A percentile compares a stretch with the other conserved stretches of the same genome.
These are phyloP conservation scores for Drosophila maculinotata DNA, from an alignment of 2,888 invertebrate species.

Conservation along the genomic window DNA sequence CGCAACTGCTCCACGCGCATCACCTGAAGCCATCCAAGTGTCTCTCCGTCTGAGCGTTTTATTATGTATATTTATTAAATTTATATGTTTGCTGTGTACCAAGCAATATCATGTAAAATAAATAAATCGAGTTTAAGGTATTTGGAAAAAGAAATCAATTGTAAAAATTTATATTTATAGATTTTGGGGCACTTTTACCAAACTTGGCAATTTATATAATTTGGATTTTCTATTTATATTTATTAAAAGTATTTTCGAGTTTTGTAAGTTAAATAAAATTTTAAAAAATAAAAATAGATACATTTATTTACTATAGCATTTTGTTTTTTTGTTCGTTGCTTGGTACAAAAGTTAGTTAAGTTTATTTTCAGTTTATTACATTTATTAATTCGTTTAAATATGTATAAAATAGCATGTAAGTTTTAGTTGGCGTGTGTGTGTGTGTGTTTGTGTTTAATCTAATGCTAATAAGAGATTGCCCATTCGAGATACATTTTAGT, in stretches of 20 bases:
- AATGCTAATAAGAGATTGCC: slow-evolving; percentile 68
- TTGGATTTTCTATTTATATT: slow-evolving; percentile 40
- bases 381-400: slow-evolving; percentile 44
- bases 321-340: slow-evolving; percentile 55
- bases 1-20: slow-evolving; percentile 83
- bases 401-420: slow-evolving; percentile 70
- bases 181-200: no score
- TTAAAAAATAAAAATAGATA: slow-evolving; percentile 59
- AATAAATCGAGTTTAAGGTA: slow-evolving; percentile 5
- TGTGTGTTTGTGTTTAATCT: slow-evolving; percentile 36
- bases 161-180: no score
- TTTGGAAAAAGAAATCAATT: not conserved
- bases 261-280: slow-evolving; percentile 49
- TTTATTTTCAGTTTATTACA: slow-evolving; percentile 30
- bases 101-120: not conserved
- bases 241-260: slow-evolving; percentile 26
- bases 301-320: slow-evolving; percentile 31
- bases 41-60: not conserved
- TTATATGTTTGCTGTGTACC: slow-evolving; percentile 2
- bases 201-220: no score
- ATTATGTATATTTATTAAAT: not conserved
- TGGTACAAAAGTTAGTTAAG: slow-evolving; percentile 66
- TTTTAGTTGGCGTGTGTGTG: slow-evolving; percentile 57
- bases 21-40: slow-evolving; percentile 42
- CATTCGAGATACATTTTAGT: slow-evolving; percentile 57